Evolutionary conservation across 2,113 vertebrate genomes (phyloP).

Genomic region (Clarias macrocephalus): DNA sequence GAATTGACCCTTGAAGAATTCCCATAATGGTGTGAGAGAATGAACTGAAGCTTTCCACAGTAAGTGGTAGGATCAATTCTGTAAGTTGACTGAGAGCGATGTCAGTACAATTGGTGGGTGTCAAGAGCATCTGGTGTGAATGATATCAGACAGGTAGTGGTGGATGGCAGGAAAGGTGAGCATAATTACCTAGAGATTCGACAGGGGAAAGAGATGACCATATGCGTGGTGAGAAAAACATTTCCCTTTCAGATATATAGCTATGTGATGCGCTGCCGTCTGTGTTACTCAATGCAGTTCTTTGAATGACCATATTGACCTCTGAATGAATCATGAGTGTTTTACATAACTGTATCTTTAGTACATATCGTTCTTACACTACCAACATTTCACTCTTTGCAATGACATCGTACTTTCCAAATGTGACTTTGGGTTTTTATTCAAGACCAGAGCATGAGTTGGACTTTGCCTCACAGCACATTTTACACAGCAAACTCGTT

Average conservation of each 20-base stretch:
- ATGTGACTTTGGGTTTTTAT: background rate
- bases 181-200: background rate
- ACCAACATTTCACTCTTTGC: background rate
- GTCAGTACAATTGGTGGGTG: background rate
- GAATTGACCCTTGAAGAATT: background rate
- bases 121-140: background rate
- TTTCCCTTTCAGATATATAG: background rate
- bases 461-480: background rate
- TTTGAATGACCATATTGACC: background rate
- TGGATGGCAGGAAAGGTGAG: background rate
- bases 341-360: constrained; percentile 4
- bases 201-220: background rate
- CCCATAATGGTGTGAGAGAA: background rate
- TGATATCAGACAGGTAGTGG: background rate
- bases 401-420: background rate
- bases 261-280: background rate
- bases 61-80: background rate
- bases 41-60: background rate
- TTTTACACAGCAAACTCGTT: background rate
- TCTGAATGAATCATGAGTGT: background rate
- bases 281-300: background rate
- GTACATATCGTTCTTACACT: background rate
- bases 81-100: background rate
- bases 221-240: background rate
- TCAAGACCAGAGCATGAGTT: background rate